phyloP scores from a whole-genome alignment of 2,797 vertebrate genomes.

The Tragelaphus oryx region DNA sequence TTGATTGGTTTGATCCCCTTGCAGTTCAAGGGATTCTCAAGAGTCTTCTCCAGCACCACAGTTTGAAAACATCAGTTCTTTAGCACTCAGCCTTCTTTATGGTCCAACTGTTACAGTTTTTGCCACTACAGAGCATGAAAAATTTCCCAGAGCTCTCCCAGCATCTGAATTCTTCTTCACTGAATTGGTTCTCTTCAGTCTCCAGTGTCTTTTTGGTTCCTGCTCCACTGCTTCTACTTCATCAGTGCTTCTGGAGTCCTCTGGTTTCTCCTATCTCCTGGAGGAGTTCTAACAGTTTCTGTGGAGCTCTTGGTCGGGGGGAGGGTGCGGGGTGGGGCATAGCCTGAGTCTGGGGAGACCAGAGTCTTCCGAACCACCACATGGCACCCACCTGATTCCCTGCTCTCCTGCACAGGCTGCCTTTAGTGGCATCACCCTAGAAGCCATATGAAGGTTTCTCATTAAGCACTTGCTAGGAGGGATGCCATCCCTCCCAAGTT shows the following conservation, averaged over 20 bases:
- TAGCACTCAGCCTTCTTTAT: neutral
- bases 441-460: neutral
- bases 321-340: rapidly evolving
- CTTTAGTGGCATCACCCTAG: neutral
- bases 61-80: neutral
- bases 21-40: neutral
- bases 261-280: neutral
- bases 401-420: neutral
- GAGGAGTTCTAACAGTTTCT: neutral
- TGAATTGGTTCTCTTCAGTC: neutral
- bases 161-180: neutral
- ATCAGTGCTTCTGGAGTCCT: neutral
- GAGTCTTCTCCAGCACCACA: neutral
- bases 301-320: neutral
- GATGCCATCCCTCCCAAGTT: neutral
- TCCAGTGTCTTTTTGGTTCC: neutral
- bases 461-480: neutral
- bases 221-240: neutral
- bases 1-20: neutral
- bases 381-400: neutral
- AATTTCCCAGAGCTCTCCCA: neutral
- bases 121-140: neutral
- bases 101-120: neutral
- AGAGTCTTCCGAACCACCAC: neutral
- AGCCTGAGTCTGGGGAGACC: neutral